These are phyloP conservation scores for Chionoecetes opilio DNA, from an alignment of 1,140 invertebrate genomes.

Conservation along the genomic window DNA sequence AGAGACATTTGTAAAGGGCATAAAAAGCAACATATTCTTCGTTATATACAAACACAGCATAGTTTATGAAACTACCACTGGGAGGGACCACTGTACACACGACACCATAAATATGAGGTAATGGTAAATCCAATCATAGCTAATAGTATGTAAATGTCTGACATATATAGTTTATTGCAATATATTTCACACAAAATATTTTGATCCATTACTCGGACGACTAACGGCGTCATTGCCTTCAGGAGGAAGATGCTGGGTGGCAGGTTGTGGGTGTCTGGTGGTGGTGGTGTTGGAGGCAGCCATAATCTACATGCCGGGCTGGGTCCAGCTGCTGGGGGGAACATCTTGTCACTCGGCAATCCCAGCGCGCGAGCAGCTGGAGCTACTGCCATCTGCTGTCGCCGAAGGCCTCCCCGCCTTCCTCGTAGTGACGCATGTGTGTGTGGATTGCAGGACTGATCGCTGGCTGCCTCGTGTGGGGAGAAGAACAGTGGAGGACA, in stretches of 20 bases:
- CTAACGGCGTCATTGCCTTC: neutral
- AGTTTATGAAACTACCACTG: conserved; percentile 67
- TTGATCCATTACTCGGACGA: conserved; percentile 47
- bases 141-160: conserved; percentile 53
- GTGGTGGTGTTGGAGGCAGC: conserved; percentile 13
- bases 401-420: neutral
- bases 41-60: conserved; percentile 72
- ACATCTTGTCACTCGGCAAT: neutral
- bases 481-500: neutral
- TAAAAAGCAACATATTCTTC: conserved; percentile 32
- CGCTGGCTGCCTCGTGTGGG: neutral
- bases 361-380: neutral
- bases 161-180: conserved; percentile 60
- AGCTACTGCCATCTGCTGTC: neutral
- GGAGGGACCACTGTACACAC: conserved; percentile 48
- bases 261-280: neutral
- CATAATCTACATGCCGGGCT: neutral
- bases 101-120: conserved; percentile 75
- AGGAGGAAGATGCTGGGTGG: neutral
- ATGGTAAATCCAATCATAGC: conserved; percentile 62
- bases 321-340: neutral
- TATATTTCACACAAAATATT: conserved; percentile 55
- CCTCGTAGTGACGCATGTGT: neutral
- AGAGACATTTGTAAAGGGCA: conserved; percentile 3
- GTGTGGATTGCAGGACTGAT: neutral